A percentile compares a stretch with the other conserved stretches of the same genome.
Conservation (phyloP, 37 sponge, comb jelly and placozoan species). For the Petrosia ficiformis region DNA sequence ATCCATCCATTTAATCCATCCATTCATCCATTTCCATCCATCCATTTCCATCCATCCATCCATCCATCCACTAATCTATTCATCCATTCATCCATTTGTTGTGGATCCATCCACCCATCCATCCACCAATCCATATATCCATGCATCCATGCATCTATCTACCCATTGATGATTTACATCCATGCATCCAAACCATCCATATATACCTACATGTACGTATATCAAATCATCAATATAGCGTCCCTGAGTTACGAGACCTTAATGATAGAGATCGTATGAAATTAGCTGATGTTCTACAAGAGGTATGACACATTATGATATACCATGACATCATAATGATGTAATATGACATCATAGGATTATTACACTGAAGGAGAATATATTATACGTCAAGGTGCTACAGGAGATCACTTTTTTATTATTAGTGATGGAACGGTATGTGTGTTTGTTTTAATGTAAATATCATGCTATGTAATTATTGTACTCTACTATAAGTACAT, state of each 20-base stretch:
- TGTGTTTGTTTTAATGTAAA: neutral
- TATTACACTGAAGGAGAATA: conserved; percentile 84
- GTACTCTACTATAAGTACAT: neutral
- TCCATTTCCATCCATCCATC: too few species aligned
- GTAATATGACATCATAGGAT: conserved; percentile 48
- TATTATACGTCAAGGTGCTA: conserved; percentile 89
- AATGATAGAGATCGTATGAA: conserved; percentile 59
- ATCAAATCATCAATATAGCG: too few species aligned
- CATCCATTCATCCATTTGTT: too few species aligned
- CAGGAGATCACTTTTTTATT: conserved; percentile 98
- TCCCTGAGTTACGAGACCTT: conserved; percentile 59
- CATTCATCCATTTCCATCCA: too few species aligned
- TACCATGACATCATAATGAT: neutral
- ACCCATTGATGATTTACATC: too few species aligned
- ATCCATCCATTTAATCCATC: too few species aligned
- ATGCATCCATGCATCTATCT: too few species aligned
- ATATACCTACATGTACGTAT: conserved; percentile 15
- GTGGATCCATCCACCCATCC: too few species aligned
- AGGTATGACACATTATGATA: conserved; percentile 42
- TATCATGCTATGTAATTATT: neutral
- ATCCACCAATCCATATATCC: too few species aligned
- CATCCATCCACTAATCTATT: too few species aligned
- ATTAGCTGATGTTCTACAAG: conserved; percentile 95
- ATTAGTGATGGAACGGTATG: conserved; percentile 88
- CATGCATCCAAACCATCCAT: too few species aligned